Base-by-base conservation (phyloP, 2,888 invertebrate genomes). In the Chrysolina oricalcia region DNA sequence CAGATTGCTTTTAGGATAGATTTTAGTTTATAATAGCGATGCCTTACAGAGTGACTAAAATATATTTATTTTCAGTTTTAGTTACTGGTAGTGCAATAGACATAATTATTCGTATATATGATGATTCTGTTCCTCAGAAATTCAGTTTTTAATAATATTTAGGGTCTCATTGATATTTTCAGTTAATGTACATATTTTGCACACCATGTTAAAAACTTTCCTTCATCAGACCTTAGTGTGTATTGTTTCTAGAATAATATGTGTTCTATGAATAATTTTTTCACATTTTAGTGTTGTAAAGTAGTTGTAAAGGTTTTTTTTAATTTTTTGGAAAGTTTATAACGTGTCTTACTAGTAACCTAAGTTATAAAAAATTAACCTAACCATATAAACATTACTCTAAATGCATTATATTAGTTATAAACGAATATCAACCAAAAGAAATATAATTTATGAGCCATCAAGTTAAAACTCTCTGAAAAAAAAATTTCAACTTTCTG, bases 21-120 rank as follows among this genome's bases (percentile, higher is more conserved):
- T 79, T 77, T 79, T 68, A 75, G 70, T 77, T 80, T 77, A 77
- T 78, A 77, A 78, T 81, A 82, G 81, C 77, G 77, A 81, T 78
- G 80, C 81, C 81, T 81, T 80, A 81, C 74, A 79, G 79, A 81
- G 76, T 80, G 77, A 80, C 70, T 76, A 53, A 77, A 82, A 68
- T 67, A 80, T 81, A 81, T 79, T 81, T 82, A 82, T 81, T 79
- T 80, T 78, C 82, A 82, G 81, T 78, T 50, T 76, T 82, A 82
- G 80, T 81, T 80, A 75, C 78, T 79, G 78, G 75, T 82, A 82
- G 81, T 82, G 81, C 81, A 82, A 81, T 82, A 81, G 81, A 75
- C 35, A 68, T 73, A 76, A 70, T 40, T 69, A 69, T 71, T 43
- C 27, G 66, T 75, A 65, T 72, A 59, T 70, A 62, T 72, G 70